These are phyloP conservation scores for Sinohyriopsis cumingii DNA, from an alignment of 2,888 invertebrate genomes.

Conservation along the genomic window DNA sequence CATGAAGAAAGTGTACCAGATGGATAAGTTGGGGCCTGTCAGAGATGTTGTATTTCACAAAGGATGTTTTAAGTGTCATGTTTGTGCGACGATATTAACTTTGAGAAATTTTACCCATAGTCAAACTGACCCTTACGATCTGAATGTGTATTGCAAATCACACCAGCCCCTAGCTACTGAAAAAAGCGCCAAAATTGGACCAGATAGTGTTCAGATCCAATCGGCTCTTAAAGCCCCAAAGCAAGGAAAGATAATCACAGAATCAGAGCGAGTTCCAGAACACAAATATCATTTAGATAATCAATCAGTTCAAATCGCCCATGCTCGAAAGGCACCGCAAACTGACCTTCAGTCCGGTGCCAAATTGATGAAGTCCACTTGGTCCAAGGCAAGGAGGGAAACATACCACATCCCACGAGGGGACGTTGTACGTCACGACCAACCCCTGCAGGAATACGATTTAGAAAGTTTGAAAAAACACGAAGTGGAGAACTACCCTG, in stretches of 20 bases:
- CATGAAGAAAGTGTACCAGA: constrained; percentile 55
- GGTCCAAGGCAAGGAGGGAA: constrained; percentile 48
- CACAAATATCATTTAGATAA: constrained; percentile 39
- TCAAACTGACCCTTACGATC: constrained; percentile 49
- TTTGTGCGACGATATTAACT: constrained; percentile 46
- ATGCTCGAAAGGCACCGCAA: constrained; percentile 46
- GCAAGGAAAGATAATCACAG: constrained; percentile 43
- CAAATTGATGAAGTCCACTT: constrained; percentile 43
- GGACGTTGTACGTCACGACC: constrained; percentile 45
- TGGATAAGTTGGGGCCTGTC: constrained; percentile 56
- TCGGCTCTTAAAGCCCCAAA: constrained; percentile 49
- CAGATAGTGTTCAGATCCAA: constrained; percentile 48
- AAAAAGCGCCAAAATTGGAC: constrained; percentile 41
- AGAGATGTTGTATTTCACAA: constrained; percentile 58
- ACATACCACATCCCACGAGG: constrained; percentile 32
- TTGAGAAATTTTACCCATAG: constrained; percentile 56
- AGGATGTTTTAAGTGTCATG: constrained; percentile 54
- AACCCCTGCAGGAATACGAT: constrained; percentile 40
- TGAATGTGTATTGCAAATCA: constrained; percentile 52
- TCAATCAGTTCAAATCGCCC: constrained; percentile 37
- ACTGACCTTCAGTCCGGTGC: constrained; percentile 46
- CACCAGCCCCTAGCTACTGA: constrained; percentile 47
- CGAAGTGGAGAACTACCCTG: constrained; percentile 42
- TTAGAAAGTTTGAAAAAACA: constrained; percentile 30
- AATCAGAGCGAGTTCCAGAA: constrained; percentile 48